phyloP scores from a whole-genome alignment of 1,140 invertebrate genomes.

The Schlechtendalia chinensis region DNA sequence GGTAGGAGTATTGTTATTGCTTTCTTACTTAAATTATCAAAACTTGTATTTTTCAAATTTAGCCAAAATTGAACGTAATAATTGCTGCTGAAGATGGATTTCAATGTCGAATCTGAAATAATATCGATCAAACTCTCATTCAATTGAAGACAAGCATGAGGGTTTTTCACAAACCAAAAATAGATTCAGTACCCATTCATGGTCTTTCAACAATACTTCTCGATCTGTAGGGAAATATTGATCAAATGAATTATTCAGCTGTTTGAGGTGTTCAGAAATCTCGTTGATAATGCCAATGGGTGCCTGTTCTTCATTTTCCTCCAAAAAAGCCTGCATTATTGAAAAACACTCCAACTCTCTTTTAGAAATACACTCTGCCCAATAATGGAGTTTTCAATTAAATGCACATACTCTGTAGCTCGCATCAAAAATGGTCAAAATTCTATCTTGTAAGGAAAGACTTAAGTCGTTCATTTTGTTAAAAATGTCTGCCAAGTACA shows the following conservation, averaged over 20 bases:
- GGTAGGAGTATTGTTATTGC: no score
- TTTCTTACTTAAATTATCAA: no score
- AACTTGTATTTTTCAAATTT: no score
- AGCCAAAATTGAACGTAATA: no score
- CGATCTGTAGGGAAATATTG: conserved; percentile 5
- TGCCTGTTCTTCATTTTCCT: neutral
- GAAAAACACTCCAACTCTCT: neutral
- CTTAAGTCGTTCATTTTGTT: neutral
- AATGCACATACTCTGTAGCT: neutral
- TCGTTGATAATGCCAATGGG: neutral
- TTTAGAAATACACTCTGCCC: neutral
- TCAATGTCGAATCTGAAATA: neutral
- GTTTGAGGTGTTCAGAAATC: neutral
- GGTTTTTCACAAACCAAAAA: conserved; percentile 1
- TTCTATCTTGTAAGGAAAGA: conserved; percentile 3
- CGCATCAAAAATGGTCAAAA: conserved; percentile 12
- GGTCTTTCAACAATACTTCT: neutral
- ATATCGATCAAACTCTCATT: conserved; percentile 24
- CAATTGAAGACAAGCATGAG: neutral
- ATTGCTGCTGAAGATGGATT: no score
- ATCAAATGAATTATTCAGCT: conserved; percentile 3
- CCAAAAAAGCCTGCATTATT: conserved; percentile 4
- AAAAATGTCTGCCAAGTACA: conserved; percentile 15
- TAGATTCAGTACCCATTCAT: neutral
- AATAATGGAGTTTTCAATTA: neutral